A percentile compares a stretch with the other conserved stretches of the same genome.
Evolutionary conservation across 2,888 invertebrate species (phyloP).

Genomic region (Tromatobia lineatoria): DNA sequence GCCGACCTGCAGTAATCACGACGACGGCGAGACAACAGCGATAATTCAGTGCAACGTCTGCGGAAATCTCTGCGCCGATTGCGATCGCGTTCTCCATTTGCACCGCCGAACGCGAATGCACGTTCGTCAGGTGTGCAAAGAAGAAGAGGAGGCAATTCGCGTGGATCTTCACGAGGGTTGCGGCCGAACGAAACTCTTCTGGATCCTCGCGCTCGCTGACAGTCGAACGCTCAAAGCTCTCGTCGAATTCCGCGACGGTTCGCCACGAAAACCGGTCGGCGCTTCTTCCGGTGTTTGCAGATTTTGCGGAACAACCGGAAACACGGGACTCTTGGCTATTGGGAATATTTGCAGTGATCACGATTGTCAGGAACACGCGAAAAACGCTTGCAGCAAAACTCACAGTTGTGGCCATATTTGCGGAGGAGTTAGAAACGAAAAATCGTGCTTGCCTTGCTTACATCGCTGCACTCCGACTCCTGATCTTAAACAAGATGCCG

Average conservation of each 20-base stretch:
- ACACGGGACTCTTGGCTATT: slow-evolving; percentile 94
- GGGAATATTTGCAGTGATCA: slow-evolving; percentile 97
- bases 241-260: slow-evolving; percentile 95
- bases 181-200: slow-evolving; percentile 97
- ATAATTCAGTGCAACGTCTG: slow-evolving; percentile 97
- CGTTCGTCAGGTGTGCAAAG: slow-evolving; percentile 96
- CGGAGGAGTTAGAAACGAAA: slow-evolving; percentile 96
- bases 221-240: slow-evolving; percentile 96
- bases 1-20: slow-evolving; percentile 97
- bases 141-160: slow-evolving; percentile 97
- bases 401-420: slow-evolving; percentile 96
- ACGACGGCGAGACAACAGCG: slow-evolving; percentile 96
- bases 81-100: slow-evolving; percentile 97
- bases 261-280: slow-evolving; percentile 86
- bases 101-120: slow-evolving; percentile 95
- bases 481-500: slow-evolving; percentile 95
- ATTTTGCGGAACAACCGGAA: slow-evolving; percentile 95
- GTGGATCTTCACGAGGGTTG: slow-evolving; percentile 99
- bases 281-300: slow-evolving; percentile 91
- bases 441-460: slow-evolving; percentile 95
- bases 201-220: slow-evolving; percentile 97
- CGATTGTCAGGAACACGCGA: slow-evolving; percentile 95
- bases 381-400: slow-evolving; percentile 93
- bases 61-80: slow-evolving; percentile 97
- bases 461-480: slow-evolving; percentile 90